Base-by-base conservation (phyloP, 2,113 vertebrate species). In the Leuciscus idus region DNA sequence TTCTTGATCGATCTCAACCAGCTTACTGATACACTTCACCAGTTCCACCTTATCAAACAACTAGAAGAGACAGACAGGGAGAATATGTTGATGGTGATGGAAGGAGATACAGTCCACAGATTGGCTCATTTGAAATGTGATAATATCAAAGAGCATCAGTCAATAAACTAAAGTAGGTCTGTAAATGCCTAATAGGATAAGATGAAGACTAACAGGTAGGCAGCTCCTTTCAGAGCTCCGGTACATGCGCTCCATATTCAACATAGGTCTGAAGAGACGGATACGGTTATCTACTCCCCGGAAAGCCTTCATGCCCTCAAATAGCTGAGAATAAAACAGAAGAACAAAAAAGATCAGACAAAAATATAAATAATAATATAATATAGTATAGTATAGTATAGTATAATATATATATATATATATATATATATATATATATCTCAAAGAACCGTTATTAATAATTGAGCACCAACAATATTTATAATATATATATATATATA, bases 231-330 rank as follows among this genome's bases (percentile, higher is more conserved):
- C 89, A 0, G 96, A 87, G 0, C 95, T 95, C 33, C 95, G 93
- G 28, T 95, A 90, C 97, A 98, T 97, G 55, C 97, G 92, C 70
- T 96, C 94, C 96, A 98, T 97, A 93, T 98, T 98, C 84, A 96
- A 87, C 95, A 95, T 96, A 0, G 97, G 97, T 3, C 97, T 93
- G 92, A 98, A 98, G 74, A 98, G 93, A 0, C 96, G 96, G 39
- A 98, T 87, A 13, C 39, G 93, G 87, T 94, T 92, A 90, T 98
- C 97, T 0, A 36, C 48, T 1, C 97, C 96, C 0, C 94, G 94
- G 81, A 94, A 98, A 0, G 97, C 97, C 92, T 98, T 98, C 96
- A 98, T 94, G 55, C 97, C 97, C 86, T 98, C 97, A 43, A 98
- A 98, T 59, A 98, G 92, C 97, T 98, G 93, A 3, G 84, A 23